These are phyloP conservation scores for Enteromius anoplus DNA, from an alignment of 2,797 vertebrate genomes.

Conservation along the genomic window DNA sequence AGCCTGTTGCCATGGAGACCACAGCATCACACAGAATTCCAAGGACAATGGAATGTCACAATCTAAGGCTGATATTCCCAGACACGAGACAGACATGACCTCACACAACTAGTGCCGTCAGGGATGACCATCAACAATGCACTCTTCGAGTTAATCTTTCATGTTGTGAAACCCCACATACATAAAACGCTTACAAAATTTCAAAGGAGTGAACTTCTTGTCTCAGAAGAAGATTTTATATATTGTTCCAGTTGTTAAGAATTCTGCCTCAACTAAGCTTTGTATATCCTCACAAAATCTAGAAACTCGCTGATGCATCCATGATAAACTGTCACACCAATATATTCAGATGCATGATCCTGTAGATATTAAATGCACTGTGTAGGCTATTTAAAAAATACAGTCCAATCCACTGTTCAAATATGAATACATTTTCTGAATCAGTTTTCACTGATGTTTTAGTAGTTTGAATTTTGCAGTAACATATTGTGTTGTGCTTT, in stretches of 20 bases:
- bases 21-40: constrained; percentile 72
- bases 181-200: background rate
- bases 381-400: background rate
- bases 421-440: background rate
- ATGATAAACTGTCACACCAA: background rate
- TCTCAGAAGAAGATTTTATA: background rate
- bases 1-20: constrained; percentile 81
- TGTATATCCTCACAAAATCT: background rate
- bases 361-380: background rate
- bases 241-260: background rate
- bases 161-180: background rate
- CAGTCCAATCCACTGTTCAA: background rate
- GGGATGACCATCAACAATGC: background rate
- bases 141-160: background rate
- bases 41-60: constrained; percentile 79
- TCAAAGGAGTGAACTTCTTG: background rate
- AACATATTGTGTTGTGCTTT: background rate
- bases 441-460: background rate
- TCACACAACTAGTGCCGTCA: constrained; percentile 2
- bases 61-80: constrained; percentile 44
- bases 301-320: background rate
- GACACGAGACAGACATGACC: constrained; percentile 19
- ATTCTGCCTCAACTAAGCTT: background rate
- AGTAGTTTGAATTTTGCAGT: background rate
- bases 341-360: background rate